These are phyloP conservation scores for Cottus gobio DNA, from an alignment of 2,113 vertebrate species.

Conservation along the genomic window DNA sequence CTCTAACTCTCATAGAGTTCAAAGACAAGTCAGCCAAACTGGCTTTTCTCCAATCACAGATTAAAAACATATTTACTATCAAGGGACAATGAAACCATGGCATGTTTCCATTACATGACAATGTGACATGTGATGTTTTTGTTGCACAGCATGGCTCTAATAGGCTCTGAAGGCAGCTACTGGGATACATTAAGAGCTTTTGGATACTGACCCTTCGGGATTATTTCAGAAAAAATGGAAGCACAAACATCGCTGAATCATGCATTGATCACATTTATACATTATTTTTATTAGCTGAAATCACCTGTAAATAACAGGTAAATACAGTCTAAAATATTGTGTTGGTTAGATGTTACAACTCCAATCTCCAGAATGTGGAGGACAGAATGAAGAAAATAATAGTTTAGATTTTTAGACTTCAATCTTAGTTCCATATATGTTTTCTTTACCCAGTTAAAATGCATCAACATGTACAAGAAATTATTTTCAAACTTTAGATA, in stretches of 20 bases:
- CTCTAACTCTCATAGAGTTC: not conserved
- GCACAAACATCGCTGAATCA: not conserved
- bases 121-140: conserved; percentile 45
- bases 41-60: not conserved
- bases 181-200: conserved; percentile 26
- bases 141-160: not conserved
- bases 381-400: not conserved
- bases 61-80: conserved; percentile 35
- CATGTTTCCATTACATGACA: conserved; percentile 58
- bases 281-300: not conserved
- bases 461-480: not conserved
- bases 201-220: conserved; percentile 30
- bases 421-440: not conserved
- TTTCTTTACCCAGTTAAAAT: not conserved
- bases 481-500: not conserved
- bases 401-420: not conserved
- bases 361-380: not conserved
- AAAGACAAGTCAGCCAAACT: not conserved
- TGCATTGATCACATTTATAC: not conserved
- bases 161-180: conserved; percentile 14
- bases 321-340: not conserved
- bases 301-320: not conserved
- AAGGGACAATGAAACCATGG: conserved; percentile 59
- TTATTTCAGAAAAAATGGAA: conserved; percentile 1
- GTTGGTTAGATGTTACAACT: not conserved